phyloP scores from a whole-genome alignment of 2,113 vertebrate species.

The Phaetusa simplex region DNA sequence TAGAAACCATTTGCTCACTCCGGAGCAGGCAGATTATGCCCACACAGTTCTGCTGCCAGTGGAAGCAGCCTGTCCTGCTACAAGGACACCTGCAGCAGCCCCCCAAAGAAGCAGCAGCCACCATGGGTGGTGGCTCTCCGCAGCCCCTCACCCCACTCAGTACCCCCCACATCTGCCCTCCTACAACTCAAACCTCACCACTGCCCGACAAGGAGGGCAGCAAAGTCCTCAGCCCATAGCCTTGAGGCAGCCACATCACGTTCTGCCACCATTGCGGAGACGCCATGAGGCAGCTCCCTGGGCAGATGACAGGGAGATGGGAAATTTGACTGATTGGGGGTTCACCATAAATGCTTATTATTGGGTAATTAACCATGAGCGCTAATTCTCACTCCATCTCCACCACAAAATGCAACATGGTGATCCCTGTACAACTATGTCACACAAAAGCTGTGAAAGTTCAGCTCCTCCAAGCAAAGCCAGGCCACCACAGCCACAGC shows the following conservation, averaged over 20 bases:
- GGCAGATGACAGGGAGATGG: neutral
- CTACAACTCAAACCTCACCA: neutral
- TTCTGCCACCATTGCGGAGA: neutral
- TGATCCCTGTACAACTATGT: accelerated
- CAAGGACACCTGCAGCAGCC: neutral
- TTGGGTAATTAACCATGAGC: neutral
- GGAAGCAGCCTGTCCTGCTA: neutral
- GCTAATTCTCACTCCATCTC: neutral
- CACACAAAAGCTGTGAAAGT: accelerated
- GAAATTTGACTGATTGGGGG: neutral
- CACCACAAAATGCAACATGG: accelerated
- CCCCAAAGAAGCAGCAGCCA: neutral
- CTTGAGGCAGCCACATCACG: accelerated
- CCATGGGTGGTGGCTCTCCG: accelerated
- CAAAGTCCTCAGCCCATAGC: neutral
- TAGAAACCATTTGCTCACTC: neutral
- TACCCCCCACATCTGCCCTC: accelerated
- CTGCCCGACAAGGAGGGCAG: neutral
- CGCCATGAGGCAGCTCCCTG: accelerated
- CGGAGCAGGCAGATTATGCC: neutral
- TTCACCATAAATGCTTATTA: neutral
- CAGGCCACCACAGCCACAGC: neutral
- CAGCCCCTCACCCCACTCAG: neutral
- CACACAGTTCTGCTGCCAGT: accelerated
- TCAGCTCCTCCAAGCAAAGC: neutral